Evolutionary conservation across 2,888 invertebrate species (phyloP).

Genomic region (Nycteola revayana): DNA sequence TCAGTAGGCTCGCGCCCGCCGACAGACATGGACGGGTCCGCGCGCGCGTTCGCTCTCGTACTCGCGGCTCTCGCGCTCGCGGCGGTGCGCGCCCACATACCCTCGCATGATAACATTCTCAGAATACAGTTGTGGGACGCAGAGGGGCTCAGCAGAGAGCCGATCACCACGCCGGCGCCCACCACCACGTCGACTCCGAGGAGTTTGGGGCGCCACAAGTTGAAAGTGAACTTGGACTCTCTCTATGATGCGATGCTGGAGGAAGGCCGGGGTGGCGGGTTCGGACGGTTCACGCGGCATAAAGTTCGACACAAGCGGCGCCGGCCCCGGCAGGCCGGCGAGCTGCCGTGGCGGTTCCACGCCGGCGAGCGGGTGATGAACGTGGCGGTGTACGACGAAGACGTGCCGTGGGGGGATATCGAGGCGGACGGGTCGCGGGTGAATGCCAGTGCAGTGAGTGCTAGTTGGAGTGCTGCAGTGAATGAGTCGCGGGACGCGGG

Average conservation of each 20-base stretch:
- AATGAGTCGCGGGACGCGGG: constrained; percentile 60
- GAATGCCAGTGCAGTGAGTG: constrained; percentile 76
- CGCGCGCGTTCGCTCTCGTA: constrained; percentile 57
- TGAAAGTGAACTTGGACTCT: constrained; percentile 65
- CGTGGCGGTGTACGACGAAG: constrained; percentile 77
- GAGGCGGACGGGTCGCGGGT: constrained; percentile 56
- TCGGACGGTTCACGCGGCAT: constrained; percentile 66
- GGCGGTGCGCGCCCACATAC: constrained; percentile 63
- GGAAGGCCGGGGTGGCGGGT: constrained; percentile 59
- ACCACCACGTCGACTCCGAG: constrained; percentile 26
- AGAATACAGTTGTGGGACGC: constrained; percentile 76
- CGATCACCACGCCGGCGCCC: constrained; percentile 45
- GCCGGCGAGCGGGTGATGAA: constrained; percentile 75
- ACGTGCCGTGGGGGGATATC: constrained; percentile 77
- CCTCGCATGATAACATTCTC: constrained; percentile 74
- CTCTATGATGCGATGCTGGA: constrained; percentile 70
- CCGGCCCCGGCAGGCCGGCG: constrained; percentile 62
- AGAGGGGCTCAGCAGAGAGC: constrained; percentile 68
- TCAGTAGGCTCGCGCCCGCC: constrained; percentile 75
- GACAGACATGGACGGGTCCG: constrained; percentile 64
- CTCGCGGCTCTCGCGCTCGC: constrained; percentile 64
- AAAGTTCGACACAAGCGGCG: constrained; percentile 75
- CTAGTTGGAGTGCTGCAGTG: constrained; percentile 64
- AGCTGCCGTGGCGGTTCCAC: constrained; percentile 79
- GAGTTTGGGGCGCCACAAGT: constrained; percentile 48